These are phyloP conservation scores for Leptosomus discolor DNA, from an alignment of 2,113 vertebrate species.

Conservation along the genomic window DNA sequence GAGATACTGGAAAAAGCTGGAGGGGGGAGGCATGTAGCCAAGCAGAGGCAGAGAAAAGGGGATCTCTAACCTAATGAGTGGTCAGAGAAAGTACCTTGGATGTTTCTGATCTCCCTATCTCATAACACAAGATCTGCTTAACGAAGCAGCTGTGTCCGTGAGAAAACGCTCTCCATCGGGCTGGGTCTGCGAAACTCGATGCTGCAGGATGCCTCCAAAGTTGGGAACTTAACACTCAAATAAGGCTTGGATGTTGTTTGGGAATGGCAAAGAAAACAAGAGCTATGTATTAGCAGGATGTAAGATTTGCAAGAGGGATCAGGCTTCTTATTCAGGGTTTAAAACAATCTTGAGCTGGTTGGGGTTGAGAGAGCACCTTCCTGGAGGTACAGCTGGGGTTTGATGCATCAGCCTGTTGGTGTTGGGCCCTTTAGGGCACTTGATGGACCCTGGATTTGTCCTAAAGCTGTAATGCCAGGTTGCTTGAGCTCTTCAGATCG, in stretches of 20 bases:
- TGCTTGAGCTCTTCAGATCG: not conserved
- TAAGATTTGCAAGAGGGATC: not conserved
- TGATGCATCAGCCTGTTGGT: not conserved
- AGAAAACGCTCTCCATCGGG: not conserved
- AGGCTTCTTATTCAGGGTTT: not conserved
- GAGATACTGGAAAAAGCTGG: conserved; percentile 5
- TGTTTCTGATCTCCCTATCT: not conserved
- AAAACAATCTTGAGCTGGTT: not conserved
- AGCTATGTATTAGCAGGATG: not conserved
- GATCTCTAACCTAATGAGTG: not conserved
- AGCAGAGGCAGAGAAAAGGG: not conserved
- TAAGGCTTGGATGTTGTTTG: not conserved
- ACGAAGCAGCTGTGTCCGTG: not conserved
- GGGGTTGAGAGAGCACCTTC: not conserved
- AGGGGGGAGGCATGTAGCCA: not conserved
- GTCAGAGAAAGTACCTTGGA: not conserved
- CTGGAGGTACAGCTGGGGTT: not conserved
- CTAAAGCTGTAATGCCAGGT: not conserved
- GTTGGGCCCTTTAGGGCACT: not conserved
- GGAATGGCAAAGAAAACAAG: not conserved
- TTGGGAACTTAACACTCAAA: not conserved
- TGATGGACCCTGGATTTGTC: not conserved
- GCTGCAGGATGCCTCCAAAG: not conserved
- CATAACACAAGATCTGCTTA: not conserved
- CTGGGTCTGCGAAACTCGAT: not conserved